Evolutionary conservation across 92 coral and sea anemone species (phyloP).

Genomic region (Umimayanthus kanabou): DNA sequence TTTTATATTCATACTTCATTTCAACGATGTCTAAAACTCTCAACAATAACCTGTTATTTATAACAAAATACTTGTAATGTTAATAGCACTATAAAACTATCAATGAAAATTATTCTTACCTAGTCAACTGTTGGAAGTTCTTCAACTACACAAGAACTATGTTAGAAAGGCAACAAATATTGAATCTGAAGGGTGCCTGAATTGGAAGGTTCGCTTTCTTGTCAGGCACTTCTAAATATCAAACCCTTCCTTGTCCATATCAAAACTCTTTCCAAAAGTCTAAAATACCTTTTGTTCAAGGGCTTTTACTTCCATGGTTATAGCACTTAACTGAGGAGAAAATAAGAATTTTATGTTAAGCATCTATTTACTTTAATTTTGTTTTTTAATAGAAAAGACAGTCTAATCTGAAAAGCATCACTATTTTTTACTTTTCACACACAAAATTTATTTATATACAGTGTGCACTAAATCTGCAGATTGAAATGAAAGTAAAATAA

Average conservation of each 20-base stretch:
- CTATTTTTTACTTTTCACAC: too few relatives aligned
- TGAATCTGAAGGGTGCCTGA: not conserved
- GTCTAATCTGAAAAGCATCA: not conserved
- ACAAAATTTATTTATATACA: too few relatives aligned
- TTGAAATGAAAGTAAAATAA: not conserved
- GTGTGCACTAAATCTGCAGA: too few relatives aligned
- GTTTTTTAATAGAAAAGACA: too few relatives aligned
- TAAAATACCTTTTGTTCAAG: slow-evolving; percentile 13
- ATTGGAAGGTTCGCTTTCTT: not conserved
- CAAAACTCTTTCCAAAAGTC: not conserved
- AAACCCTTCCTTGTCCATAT: not conserved
- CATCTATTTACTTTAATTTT: not conserved
- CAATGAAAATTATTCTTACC: too few relatives aligned
- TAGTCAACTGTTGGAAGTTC: too few relatives aligned
- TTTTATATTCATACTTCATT: too few relatives aligned
- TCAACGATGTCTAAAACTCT: too few relatives aligned
- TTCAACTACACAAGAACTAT: too few relatives aligned
- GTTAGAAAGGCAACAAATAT: not conserved
- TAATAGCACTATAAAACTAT: too few relatives aligned
- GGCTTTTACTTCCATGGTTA: slow-evolving; percentile 3
- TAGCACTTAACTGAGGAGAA: not conserved
- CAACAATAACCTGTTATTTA: too few relatives aligned
- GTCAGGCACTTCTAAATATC: not conserved
- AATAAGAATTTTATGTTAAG: not conserved
- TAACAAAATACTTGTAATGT: too few relatives aligned